Evolutionary conservation across 2,888 invertebrate species (phyloP), one percentile per base, ranked within the genome.

Genomic region (Hyles lineata): DNA sequence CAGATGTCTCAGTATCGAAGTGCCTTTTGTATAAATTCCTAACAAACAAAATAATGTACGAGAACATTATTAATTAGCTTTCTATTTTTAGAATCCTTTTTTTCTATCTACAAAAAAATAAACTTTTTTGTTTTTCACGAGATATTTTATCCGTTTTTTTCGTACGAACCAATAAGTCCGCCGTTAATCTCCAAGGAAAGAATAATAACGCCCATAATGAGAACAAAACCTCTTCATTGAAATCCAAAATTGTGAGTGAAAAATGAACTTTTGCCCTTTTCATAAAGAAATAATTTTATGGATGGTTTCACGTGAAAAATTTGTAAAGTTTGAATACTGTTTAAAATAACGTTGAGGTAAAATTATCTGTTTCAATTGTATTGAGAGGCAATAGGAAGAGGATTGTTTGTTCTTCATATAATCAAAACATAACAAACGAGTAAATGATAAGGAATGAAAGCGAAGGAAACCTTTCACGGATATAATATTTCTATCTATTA

Each of bases 221-320:
- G 29, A 15, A 29, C 19, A 29, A 25, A 55, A 55, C n/a, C 55
- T 55, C n/a, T 55, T 61, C 29, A 19, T 61, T 61, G 6, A 61
- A 23, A 29, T 29, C 17, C 8, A 29, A 32, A 61, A 19, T 7
- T 7, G 19, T 61, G 29, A 17, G 29, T 61, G 25, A 29, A 61
- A 61, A 55, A 55, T 55, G 32, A 61, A 61, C 29, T 61, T 61
- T 61, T 29, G n/a, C 55, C 61, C 61, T 29, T 61, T 61, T 61
- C 29, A 61, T 29, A 61, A 55, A 55, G 55, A 55, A 61, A 32
- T 11, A 61, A 61, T 61, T 61, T 29, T 61, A 61, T 61, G 29
- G 61, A 61, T 29, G 17, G 61, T 32, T 61, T 61, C 32, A 61
- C 61, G 61, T 29, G 5, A 29, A 61, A 61, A 61, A 61, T 15